Percentiles rank a stretch among this genome's conserved stretches.
phyloP scores from a whole-genome alignment of 1,140 invertebrate species.

The Thaumetopoea pityocampa region DNA sequence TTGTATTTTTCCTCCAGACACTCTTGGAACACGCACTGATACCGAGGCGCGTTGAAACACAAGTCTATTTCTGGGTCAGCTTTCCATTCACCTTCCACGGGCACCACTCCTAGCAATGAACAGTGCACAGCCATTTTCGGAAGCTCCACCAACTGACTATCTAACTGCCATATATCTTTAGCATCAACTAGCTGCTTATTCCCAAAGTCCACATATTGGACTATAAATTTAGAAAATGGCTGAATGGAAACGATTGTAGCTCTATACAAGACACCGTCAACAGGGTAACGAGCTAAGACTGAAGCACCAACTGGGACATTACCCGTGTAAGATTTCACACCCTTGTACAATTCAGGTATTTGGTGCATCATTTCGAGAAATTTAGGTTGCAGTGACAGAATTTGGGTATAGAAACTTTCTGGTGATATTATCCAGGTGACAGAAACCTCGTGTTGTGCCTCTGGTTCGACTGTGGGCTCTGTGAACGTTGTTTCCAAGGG shows the following conservation, averaged over 20 bases:
- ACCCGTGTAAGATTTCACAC: constrained; percentile 67
- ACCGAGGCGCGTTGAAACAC: constrained; percentile 78
- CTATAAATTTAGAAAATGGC: constrained; percentile 76
- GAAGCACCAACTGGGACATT: constrained; percentile 74
- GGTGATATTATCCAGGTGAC: constrained; percentile 75
- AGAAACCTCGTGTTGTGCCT: constrained; percentile 58
- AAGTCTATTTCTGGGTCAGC: constrained; percentile 71
- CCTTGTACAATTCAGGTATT: constrained; percentile 80
- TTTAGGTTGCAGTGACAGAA: constrained; percentile 70
- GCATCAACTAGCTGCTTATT: constrained; percentile 79
- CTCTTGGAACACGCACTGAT: constrained; percentile 74
- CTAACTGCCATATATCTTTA: constrained; percentile 81
- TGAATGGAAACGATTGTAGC: constrained; percentile 78
- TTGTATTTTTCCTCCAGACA: constrained; percentile 65
- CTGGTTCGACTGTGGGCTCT: constrained; percentile 43
- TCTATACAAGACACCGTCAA: constrained; percentile 82
- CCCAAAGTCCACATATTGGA: constrained; percentile 85
- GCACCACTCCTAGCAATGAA: constrained; percentile 77
- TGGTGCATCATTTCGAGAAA: constrained; percentile 82
- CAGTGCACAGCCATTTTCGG: constrained; percentile 84
- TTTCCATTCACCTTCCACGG: constrained; percentile 75
- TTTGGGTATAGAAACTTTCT: constrained; percentile 81
- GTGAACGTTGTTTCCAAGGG: constrained; percentile 35
- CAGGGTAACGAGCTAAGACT: constrained; percentile 81
- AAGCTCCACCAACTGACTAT: constrained; percentile 79